A percentile compares a stretch with the other conserved stretches of the same genome.
These are phyloP conservation scores for Danio rerio DNA, from an alignment of 2,113 vertebrate species.

Conservation along the genomic window GRCz12tu NC_133195.1:21250001-21250500, in stretches of 20 bases:
- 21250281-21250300: neutral
- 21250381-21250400: neutral
- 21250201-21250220: neutral
- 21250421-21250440: neutral
- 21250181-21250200: neutral
- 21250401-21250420: neutral
- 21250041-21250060: conserved; percentile 78
- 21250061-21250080: neutral
- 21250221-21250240: neutral
- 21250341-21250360: neutral
- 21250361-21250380: neutral
- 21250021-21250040: conserved; percentile 96
- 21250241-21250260: conserved; percentile 3
- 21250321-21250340: neutral
- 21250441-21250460: neutral
- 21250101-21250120: neutral
- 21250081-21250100: neutral
- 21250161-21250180: neutral
- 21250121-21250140: neutral
- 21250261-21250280: conserved; percentile 28
- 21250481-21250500: neutral
- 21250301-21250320: neutral
- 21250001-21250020: conserved; percentile 96
- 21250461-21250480: conserved; percentile 16
- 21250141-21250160: neutral